Evolutionary conservation across 2,113 vertebrate genomes (phyloP).

Genomic region (Phylloscopus trochilus): DNA sequence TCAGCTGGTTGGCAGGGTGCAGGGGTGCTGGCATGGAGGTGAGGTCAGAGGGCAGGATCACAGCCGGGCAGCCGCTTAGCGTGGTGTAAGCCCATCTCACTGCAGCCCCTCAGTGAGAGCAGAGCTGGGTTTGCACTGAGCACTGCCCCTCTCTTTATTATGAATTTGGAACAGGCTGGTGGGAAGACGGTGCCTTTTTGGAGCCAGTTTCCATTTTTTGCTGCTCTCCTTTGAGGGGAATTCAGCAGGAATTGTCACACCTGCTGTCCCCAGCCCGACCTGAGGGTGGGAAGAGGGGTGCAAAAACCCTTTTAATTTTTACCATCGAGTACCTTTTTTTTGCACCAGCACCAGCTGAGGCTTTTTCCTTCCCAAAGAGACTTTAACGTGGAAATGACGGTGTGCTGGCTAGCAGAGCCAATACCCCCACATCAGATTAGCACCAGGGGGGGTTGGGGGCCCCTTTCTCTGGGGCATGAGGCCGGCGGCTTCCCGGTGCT

Average conservation of each 20-base stretch:
- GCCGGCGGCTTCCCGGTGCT: rapidly evolving
- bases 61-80: rapidly evolving
- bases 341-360: not conserved
- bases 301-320: not conserved
- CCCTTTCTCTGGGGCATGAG: not conserved
- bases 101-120: not conserved
- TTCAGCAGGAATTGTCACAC: not conserved
- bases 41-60: not conserved
- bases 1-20: conserved; percentile 33
- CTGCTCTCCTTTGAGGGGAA: not conserved
- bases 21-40: not conserved
- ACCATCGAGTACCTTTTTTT: not conserved
- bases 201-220: not conserved
- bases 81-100: rapidly evolving
- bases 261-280: not conserved
- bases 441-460: not conserved
- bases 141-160: not conserved
- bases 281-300: rapidly evolving
- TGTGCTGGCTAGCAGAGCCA: not conserved
- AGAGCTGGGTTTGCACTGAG: not conserved
- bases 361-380: not conserved
- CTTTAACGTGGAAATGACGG: not conserved
- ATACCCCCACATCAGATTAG: rapidly evolving
- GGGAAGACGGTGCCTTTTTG: not conserved
- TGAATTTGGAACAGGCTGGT: not conserved